Base-by-base conservation (phyloP, 2,888 invertebrate genomes). In the Erebia palarica region DNA sequence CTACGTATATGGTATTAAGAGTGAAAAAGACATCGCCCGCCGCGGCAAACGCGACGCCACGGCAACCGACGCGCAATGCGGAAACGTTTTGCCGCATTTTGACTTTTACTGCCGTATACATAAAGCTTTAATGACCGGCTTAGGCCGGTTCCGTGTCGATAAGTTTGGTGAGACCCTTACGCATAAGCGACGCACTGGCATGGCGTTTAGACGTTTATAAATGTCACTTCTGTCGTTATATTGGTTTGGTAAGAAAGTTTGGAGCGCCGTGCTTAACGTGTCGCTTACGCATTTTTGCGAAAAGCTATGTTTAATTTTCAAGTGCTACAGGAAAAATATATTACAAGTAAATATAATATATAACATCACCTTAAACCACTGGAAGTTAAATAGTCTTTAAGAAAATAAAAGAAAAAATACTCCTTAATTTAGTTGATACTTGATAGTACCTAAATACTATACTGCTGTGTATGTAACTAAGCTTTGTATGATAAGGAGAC, bases 401-500 rank as follows among this genome's bases (percentile, higher is more conserved):
- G 67, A 59, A 70, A 65, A 36, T 65, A 58, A 49, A 49, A 65
- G 13, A 65, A 18, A 27, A 65, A 65, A 65, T 65, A 65, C 65
- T 65, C 65, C 57, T 44, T 57, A 65, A 13, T 16, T 57, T 55
- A 65, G 65, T 27, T 55, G 4, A 27, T 42, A 44, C 13, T 58
- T 53, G 5, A 36, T 7, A n/a, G 18, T 55, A 27, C 7, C 57
- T n/a, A 53, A 44, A 53, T 53, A 80, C 79, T 81, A 81, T 79
- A 81, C 80, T 78, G 76, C 81, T 84, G 80, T 81, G 79, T 84
- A 78, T 80, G 72, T 75, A 75, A 75, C 78, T 78, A 80, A 81
- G 84, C 86, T 86, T 86, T 86, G 82, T 86, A 85, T 82, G 83
- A 70, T 87, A 88, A 87, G 86, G 84, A 85, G 89, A 88, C 86